A percentile compares a stretch with the other conserved stretches of the same genome.
phyloP scores from a whole-genome alignment of 2,888 invertebrate genomes.

The Petrolisthes manimaculis region DNA sequence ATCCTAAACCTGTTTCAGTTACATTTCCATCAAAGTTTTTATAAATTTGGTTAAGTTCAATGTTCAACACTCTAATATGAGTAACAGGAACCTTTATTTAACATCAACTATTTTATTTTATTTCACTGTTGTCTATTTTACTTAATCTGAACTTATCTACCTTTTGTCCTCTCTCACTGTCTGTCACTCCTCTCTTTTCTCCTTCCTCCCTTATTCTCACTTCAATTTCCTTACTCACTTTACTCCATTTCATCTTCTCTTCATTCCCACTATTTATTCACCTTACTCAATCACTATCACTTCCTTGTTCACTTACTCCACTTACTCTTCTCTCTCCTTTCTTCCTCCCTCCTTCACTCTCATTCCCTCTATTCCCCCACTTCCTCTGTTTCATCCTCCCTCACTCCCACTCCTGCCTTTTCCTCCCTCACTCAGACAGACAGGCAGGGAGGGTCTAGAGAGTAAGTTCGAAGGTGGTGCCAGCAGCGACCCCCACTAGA shows the following conservation, averaged over 20 bases:
- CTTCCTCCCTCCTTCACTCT: background rate
- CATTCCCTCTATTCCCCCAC: background rate
- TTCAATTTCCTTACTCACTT: background rate
- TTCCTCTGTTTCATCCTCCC: background rate
- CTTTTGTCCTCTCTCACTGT: background rate
- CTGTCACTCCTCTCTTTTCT: background rate
- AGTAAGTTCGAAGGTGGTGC: conserved; percentile 52
- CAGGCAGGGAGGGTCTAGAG: conserved; percentile 24
- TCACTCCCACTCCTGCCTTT: background rate
- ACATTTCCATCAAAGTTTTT: too few species aligned
- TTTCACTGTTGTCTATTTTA: too few species aligned
- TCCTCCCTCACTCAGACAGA: background rate
- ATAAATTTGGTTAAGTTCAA: too few species aligned
- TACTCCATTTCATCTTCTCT: background rate
- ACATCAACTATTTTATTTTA: too few species aligned
- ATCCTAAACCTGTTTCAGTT: too few species aligned
- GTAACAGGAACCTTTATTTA: too few species aligned
- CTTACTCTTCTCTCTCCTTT: background rate
- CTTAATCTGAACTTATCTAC: too few species aligned
- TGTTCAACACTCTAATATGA: too few species aligned
- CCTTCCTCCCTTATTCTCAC: background rate
- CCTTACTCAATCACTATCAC: conserved; percentile 2
- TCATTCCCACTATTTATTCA: conserved; percentile 18
- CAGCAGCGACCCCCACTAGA: conserved; percentile 53
- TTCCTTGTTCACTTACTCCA: background rate